These are phyloP conservation scores for Daubentonia madagascariensis DNA, from an alignment of 2,113 vertebrate species.

Conservation along the genomic window DNA sequence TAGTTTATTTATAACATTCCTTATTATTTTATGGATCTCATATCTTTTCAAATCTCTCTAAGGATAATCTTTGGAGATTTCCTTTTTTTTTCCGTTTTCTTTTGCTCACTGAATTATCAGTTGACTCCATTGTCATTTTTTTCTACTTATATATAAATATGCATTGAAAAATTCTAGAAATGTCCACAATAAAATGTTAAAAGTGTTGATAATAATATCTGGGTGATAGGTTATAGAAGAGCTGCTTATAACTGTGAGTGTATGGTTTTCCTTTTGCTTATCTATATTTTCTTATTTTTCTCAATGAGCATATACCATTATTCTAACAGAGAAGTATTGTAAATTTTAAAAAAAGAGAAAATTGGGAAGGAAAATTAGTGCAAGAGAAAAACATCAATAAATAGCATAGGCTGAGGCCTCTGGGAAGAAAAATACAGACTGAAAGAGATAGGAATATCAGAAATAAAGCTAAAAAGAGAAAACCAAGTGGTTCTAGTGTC, in stretches of 20 bases:
- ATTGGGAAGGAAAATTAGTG: background rate
- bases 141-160: background rate
- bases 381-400: background rate
- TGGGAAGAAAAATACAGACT: background rate
- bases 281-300: background rate
- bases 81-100: background rate
- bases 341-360: background rate
- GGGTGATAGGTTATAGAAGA: background rate
- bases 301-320: background rate
- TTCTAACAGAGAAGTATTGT: background rate
- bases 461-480: background rate
- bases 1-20: background rate
- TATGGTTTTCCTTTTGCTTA: background rate
- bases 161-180: background rate
- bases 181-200: background rate
- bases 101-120: background rate
- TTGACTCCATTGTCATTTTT: background rate
- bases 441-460: background rate
- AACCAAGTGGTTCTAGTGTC: background rate
- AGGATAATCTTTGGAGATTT: background rate
- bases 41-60: background rate
- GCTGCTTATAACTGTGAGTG: background rate
- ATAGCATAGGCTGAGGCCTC: background rate
- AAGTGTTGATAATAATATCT: background rate
- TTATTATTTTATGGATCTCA: constrained; percentile 25